Percentiles rank a stretch among this genome's conserved stretches.
phyloP scores from a whole-genome alignment of 2,113 vertebrate species.

The Oryzias celebensis region DNA sequence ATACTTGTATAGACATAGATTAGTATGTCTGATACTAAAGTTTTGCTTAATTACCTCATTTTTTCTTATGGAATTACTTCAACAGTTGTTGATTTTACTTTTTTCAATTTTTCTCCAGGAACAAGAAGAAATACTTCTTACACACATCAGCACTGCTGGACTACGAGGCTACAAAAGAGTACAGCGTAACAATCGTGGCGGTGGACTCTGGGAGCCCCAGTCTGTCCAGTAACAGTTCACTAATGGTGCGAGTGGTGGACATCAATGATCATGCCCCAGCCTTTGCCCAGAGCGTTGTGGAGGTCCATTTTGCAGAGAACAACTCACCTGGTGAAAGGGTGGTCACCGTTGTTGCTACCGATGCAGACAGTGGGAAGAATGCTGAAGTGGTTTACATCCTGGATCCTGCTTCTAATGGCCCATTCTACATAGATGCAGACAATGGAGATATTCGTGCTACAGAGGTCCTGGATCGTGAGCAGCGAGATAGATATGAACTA shows the following conservation, averaged over 20 bases:
- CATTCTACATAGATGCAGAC: conserved; percentile 90
- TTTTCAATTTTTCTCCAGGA: conserved; percentile 72
- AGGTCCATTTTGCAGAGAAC: conserved; percentile 94
- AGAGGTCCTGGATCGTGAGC: conserved; percentile 87
- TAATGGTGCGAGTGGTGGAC: conserved; percentile 90
- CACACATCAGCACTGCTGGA: conserved; percentile 94
- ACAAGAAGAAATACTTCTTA: conserved; percentile 93
- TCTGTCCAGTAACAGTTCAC: conserved; percentile 92
- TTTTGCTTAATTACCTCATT: neutral
- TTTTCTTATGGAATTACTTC: neutral
- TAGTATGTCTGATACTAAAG: too few relatives aligned
- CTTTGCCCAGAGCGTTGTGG: conserved; percentile 86
- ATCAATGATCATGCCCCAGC: conserved; percentile 92
- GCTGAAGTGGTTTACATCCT: conserved; percentile 90
- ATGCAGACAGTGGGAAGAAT: conserved; percentile 92
- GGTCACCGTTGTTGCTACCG: conserved; percentile 86
- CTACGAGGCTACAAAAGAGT: conserved; percentile 89
- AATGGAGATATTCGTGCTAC: conserved; percentile 89
- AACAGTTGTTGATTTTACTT: conserved; percentile 3
- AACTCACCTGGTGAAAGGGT: conserved; percentile 89
- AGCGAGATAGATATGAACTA: conserved; percentile 87
- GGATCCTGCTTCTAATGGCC: conserved; percentile 76
- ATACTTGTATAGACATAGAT: too few relatives aligned
- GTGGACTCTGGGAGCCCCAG: conserved; percentile 95
- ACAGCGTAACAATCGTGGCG: conserved; percentile 92